Base-by-base conservation (phyloP, 2,888 invertebrate genomes). In the Pollenia amentaria region DNA sequence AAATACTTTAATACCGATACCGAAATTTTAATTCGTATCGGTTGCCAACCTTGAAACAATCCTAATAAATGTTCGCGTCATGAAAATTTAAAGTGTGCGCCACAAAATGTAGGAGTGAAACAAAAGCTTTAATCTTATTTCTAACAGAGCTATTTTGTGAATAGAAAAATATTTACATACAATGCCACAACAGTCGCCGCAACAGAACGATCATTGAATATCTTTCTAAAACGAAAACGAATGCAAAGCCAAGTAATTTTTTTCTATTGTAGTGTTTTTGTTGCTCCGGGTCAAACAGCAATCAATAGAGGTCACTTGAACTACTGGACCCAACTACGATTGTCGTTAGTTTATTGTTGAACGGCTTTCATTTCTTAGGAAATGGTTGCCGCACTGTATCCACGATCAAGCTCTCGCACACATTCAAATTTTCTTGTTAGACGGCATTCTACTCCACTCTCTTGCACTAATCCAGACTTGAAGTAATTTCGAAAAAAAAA, bases 301-400 rank as follows among this genome's bases (percentile, higher is more conserved):
- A 92, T 92, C 92, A 92, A 92, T 92, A 91, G 91, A 91, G 92
- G 91, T 91, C 91, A 90, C 48, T 60, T 76, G 48, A 62, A 77
- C 87, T 84, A 72, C 83, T 77, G 60, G 57, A 62, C 46, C 48
- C 75, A 62, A 76, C 60, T 72, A 64, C 16, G 42, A 48, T 57
- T 65, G 21, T 57, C 73, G 46, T n/a, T 73, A 38, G 29, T 65
- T 65, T 70, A 65, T 51, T 44, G 40, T 48, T 69, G 8, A 55
- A 69, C 67, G 51, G 44, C 72, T 65, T 53, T 57, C 1, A 16
- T 65, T 77, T 83, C 55, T 70, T 65, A 57, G 65, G 14, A 77
- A 72, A 64, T 53, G 10, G 3, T 51, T 69, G 53, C 40, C 69
- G 62, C 7, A 38, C 57, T 65, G 12, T 46, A 57, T 64, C 21